A percentile compares a stretch with the other conserved stretches of the same genome.
These are phyloP conservation scores for Orthosia incerta DNA, from an alignment of 2,888 invertebrate genomes.

Conservation along the genomic window DNA sequence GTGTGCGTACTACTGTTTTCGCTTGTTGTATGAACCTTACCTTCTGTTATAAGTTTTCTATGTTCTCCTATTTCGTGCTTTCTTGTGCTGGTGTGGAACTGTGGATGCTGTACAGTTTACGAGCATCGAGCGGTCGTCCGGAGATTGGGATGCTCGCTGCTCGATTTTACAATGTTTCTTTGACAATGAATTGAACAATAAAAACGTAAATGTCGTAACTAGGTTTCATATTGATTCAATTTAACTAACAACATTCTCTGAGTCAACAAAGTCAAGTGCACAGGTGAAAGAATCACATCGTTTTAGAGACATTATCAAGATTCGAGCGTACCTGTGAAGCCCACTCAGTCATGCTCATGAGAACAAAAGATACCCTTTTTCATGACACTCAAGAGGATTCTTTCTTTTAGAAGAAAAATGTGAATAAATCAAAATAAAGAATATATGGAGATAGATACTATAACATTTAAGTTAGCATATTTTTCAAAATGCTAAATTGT, in stretches of 20 bases:
- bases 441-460: not conserved
- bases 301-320: not conserved
- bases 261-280: not conserved
- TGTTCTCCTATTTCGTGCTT: not conserved
- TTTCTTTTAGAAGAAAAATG: not conserved
- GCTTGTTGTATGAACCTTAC: not conserved
- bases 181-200: constrained; percentile 22
- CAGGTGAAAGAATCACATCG: not conserved
- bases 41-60: not conserved
- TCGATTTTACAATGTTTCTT: constrained; percentile 31
- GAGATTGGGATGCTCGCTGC: constrained; percentile 21
- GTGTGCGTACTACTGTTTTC: not conserved
- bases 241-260: not conserved
- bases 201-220: not conserved
- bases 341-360: not conserved
- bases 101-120: constrained; percentile 29
- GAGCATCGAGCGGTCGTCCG: constrained; percentile 12
- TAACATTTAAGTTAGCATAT: not conserved
- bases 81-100: constrained; percentile 2
- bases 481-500: constrained; percentile 1
- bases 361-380: not conserved
- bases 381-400: not conserved
- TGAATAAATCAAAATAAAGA: constrained; percentile 1
- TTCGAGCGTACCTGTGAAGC: not conserved
- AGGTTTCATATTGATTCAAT: not conserved